Percentiles rank a stretch among this genome's conserved stretches.
Evolutionary conservation across 2,888 invertebrate genomes (phyloP).

Genomic region (Prostheceraeus crozeri): DNA sequence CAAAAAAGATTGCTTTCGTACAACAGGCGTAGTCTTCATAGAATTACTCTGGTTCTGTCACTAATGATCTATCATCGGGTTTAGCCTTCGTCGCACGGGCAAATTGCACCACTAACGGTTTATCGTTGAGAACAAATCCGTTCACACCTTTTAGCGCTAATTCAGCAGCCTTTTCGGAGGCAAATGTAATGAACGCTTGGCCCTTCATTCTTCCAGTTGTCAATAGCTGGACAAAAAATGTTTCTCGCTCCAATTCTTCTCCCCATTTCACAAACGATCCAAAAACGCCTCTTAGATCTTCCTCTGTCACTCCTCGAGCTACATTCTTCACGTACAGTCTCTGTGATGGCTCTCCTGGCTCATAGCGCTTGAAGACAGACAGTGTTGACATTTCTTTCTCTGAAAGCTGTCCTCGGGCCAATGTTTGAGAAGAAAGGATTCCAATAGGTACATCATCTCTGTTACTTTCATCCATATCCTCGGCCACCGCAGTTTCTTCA

Average conservation of each 20-base stretch:
- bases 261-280: slow-evolving; percentile 61
- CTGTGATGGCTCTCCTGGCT: slow-evolving; percentile 70
- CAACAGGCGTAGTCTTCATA: too few species aligned
- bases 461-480: too few species aligned
- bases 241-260: slow-evolving; percentile 55
- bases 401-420: too few species aligned
- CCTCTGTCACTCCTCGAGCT: slow-evolving; percentile 68
- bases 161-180: slow-evolving; percentile 65
- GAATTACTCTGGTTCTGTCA: too few species aligned
- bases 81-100: slow-evolving; percentile 61
- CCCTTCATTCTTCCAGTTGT: slow-evolving; percentile 92
- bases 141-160: slow-evolving; percentile 74
- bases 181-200: slow-evolving; percentile 81
- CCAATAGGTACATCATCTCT: too few species aligned
- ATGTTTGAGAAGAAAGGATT: too few species aligned
- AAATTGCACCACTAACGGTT: slow-evolving; percentile 83
- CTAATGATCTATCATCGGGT: slow-evolving; percentile 24
- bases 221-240: slow-evolving; percentile 71
- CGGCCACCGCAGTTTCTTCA: too few species aligned
- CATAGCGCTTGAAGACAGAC: slow-evolving; percentile 77
- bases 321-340: slow-evolving; percentile 87
- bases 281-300: slow-evolving; percentile 69
- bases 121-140: slow-evolving; percentile 74
- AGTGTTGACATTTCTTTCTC: too few species aligned
- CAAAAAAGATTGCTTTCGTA: too few species aligned